Evolutionary conservation across 1,140 invertebrate genomes (phyloP).

Genomic region (Laupala kohalensis): DNA sequence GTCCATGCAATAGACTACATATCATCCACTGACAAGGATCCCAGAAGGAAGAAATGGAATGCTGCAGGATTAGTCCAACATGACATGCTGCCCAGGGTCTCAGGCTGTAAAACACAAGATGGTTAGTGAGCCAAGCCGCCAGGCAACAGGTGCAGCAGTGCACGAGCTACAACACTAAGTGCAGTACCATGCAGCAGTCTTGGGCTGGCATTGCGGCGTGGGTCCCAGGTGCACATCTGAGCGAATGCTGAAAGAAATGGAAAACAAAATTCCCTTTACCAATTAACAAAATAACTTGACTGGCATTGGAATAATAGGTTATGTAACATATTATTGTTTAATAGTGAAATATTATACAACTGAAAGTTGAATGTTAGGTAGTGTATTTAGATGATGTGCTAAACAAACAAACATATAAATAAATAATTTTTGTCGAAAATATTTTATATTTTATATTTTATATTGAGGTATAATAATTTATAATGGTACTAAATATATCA

Average conservation of each 20-base stretch:
- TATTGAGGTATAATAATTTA: too few species aligned
- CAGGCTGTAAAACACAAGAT: constrained; percentile 11
- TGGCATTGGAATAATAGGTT: too few species aligned
- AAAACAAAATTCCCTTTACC: constrained; percentile 16
- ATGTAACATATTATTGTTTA: too few species aligned
- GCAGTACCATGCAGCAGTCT: constrained; percentile 17
- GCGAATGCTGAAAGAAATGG: constrained; percentile 21
- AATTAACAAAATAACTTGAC: constrained; percentile 2
- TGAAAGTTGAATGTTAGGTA: too few species aligned
- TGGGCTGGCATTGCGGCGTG: constrained; percentile 16
- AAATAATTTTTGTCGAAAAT: too few species aligned
- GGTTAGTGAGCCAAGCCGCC: constrained; percentile 3
- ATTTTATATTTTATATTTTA: too few species aligned
- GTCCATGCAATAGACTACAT: neutral
- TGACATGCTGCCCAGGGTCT: constrained; percentile 10
- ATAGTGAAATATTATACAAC: too few species aligned
- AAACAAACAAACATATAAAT: too few species aligned
- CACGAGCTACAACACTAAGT: constrained; percentile 6
- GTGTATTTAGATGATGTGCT: too few species aligned
- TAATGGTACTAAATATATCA: too few species aligned
- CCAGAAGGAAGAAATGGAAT: neutral
- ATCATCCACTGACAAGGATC: neutral
- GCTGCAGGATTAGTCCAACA: constrained; percentile 4
- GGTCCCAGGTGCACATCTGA: constrained; percentile 23
- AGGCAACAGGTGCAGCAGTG: neutral